A percentile compares a stretch with the other conserved stretches of the same genome.
These are phyloP conservation scores for Litoditis marina DNA, from an alignment of 2,888 invertebrate species.

Conservation along the genomic window DNA sequence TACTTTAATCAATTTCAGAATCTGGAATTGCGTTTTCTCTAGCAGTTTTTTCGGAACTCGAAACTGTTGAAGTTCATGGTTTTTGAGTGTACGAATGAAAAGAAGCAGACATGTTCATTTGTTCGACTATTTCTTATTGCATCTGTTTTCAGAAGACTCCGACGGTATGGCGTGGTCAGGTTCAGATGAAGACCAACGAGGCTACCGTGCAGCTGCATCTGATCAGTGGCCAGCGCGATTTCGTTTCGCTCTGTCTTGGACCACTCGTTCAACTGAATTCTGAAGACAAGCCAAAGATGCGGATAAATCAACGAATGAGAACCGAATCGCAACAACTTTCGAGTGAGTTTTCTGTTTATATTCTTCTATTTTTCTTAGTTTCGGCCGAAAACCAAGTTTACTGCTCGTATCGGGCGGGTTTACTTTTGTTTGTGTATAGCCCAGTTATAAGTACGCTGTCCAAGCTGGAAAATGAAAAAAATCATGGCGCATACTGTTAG, in stretches of 20 bases:
- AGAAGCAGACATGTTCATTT: too few relatives aligned
- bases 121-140: too few relatives aligned
- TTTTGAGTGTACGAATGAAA: too few relatives aligned
- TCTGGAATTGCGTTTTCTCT: too few relatives aligned
- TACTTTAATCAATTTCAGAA: neutral
- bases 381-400: too few relatives aligned
- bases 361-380: neutral
- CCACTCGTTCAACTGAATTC: neutral
- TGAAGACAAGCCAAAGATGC: slow-evolving; percentile 2
- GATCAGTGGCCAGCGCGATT: slow-evolving; percentile 10
- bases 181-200: slow-evolving; percentile 14
- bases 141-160: slow-evolving; percentile 16
- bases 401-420: too few relatives aligned
- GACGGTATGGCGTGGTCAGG: slow-evolving; percentile 12
- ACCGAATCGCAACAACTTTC: slow-evolving; percentile 7
- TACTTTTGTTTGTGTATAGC: too few relatives aligned
- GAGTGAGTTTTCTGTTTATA: neutral
- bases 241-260: neutral
- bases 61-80: too few relatives aligned
- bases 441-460: too few relatives aligned
- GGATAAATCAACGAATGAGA: slow-evolving; percentile 13
- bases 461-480: too few relatives aligned
- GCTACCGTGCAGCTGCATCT: slow-evolving; percentile 14
- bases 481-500: too few relatives aligned
- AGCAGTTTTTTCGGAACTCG: too few relatives aligned